These are phyloP conservation scores for Leuciscus idus DNA, from an alignment of 2,113 vertebrate genomes.

Conservation along the genomic window DNA sequence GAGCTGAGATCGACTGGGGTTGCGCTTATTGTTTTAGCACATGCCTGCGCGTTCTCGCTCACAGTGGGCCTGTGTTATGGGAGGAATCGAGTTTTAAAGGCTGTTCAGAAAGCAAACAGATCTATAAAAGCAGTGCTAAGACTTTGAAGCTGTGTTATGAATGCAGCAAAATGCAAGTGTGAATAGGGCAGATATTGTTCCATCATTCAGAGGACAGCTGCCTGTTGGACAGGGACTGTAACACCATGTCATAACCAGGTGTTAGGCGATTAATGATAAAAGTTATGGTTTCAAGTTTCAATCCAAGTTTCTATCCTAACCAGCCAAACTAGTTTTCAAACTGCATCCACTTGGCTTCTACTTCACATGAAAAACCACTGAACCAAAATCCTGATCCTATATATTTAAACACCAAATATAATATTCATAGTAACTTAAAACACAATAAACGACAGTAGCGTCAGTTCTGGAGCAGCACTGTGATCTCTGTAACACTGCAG, in stretches of 20 bases:
- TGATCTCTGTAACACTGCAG: slow-evolving; percentile 16
- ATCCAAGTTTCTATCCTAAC: slow-evolving; percentile 6
- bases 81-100: slow-evolving; percentile 5
- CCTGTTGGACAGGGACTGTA: background rate
- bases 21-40: slow-evolving; percentile 39
- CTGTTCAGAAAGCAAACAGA: slow-evolving; percentile 10
- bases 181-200: background rate
- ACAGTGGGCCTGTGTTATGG: slow-evolving; percentile 31
- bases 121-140: background rate
- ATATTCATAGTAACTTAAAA: background rate
- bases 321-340: background rate
- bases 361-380: background rate
- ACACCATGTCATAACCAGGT: background rate
- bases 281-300: background rate
- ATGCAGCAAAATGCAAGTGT: background rate
- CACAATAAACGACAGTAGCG: background rate
- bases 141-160: background rate
- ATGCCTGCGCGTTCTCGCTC: slow-evolving; percentile 18
- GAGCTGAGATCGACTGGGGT: slow-evolving; percentile 13
- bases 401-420: background rate
- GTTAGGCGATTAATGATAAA: background rate
- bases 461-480: background rate
- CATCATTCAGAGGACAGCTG: background rate
- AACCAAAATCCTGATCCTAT: background rate
- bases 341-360: background rate